Evolutionary conservation across 2,113 vertebrate genomes (phyloP).

Genomic region (Anarhynchus alexandrinus): DNA sequence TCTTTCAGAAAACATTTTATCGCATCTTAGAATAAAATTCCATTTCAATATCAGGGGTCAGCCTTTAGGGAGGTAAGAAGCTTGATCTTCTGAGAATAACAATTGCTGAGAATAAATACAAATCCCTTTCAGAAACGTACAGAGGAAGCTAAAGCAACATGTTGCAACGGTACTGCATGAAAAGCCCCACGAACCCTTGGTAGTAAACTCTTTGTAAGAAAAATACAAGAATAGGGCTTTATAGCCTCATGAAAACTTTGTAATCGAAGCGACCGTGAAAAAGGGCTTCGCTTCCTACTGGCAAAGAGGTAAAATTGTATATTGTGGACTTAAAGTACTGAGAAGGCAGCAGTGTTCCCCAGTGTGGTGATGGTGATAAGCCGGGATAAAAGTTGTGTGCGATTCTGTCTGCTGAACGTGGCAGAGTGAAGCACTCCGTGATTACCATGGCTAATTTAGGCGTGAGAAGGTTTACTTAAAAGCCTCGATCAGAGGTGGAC

Average conservation of each 20-base stretch:
- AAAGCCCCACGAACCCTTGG: not conserved
- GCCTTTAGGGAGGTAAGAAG: not conserved
- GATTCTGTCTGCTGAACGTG: accelerated
- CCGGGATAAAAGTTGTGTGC: not conserved
- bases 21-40: not conserved
- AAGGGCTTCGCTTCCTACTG: not conserved
- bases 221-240: not conserved
- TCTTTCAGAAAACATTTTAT: not conserved
- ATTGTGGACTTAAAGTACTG: not conserved
- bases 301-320: not conserved
- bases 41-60: not conserved
- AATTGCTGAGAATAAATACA: not conserved
- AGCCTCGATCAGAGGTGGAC: not conserved
- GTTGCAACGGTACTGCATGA: not conserved
- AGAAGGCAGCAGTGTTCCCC: not conserved
- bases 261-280: not conserved
- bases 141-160: not conserved
- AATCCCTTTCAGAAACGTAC: not conserved
- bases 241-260: not conserved
- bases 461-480: not conserved
- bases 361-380: not conserved
- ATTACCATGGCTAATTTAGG: not conserved
- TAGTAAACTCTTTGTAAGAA: not conserved
- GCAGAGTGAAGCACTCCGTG: not conserved
- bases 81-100: not conserved